Conservation (phyloP, 2,797 vertebrate species). For the Falco naumanni region DNA sequence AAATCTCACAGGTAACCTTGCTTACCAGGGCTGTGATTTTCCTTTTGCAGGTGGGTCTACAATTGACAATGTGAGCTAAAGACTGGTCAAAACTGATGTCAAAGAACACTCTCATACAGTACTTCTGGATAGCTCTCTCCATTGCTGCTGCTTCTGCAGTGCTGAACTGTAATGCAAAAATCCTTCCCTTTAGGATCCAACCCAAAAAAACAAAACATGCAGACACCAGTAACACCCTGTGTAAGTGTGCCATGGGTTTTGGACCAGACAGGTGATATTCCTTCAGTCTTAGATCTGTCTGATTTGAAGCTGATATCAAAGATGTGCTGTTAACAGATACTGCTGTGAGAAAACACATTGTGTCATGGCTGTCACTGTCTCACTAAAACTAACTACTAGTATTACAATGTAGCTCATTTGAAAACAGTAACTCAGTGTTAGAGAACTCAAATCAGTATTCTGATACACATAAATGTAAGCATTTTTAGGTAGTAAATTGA, state of each 20-base stretch:
- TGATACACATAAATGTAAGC: background rate
- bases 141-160: background rate
- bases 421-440: background rate
- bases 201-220: background rate
- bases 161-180: background rate
- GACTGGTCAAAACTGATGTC: background rate
- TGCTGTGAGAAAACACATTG: background rate
- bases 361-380: background rate
- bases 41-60: background rate
- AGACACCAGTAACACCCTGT: background rate
- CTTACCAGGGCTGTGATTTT: background rate
- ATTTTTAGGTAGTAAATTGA: background rate
- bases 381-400: background rate
- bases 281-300: background rate
- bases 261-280: background rate
- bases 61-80: background rate
- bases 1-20: background rate
- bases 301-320: background rate
- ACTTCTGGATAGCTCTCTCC: background rate
- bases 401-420: background rate
- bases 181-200: background rate
- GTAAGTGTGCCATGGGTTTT: background rate
- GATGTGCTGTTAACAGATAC: background rate
- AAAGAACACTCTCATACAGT: background rate
- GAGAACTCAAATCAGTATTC: background rate